phyloP scores from a whole-genome alignment of 2,888 invertebrate species.

The Erynnis tages region DNA sequence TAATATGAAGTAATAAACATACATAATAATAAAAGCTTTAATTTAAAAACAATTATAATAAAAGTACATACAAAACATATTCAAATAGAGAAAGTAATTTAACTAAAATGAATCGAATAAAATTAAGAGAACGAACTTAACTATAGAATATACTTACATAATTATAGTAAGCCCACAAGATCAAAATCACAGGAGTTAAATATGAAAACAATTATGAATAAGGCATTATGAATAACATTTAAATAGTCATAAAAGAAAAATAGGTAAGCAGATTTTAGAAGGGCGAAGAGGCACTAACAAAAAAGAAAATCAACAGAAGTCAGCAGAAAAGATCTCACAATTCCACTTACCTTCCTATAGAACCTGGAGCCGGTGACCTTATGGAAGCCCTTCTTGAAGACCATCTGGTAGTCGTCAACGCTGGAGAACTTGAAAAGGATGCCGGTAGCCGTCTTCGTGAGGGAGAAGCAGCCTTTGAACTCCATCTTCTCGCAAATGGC shows the following conservation, averaged over 20 bases:
- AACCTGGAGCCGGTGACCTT: slow-evolving; percentile 92
- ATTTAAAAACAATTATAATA: too few species aligned
- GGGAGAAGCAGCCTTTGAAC: slow-evolving; percentile 92
- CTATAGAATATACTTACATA: background rate
- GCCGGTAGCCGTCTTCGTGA: slow-evolving; percentile 93
- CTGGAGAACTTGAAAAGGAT: slow-evolving; percentile 94
- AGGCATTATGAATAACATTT: too few species aligned
- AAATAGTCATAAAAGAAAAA: background rate
- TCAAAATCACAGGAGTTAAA: background rate
- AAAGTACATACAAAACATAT: too few species aligned
- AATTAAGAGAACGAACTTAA: background rate
- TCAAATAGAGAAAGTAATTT: too few species aligned
- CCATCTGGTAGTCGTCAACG: slow-evolving; percentile 92
- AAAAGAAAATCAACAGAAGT: slow-evolving; percentile 9
- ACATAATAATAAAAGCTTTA: too few species aligned
- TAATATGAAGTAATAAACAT: too few species aligned
- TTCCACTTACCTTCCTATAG: slow-evolving; percentile 88
- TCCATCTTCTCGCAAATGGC: slow-evolving; percentile 94
- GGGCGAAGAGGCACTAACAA: slow-evolving; percentile 49
- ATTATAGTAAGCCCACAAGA: slow-evolving; percentile 2
- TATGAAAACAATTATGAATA: slow-evolving; percentile 5
- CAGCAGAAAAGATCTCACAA: background rate
- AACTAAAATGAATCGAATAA: background rate
- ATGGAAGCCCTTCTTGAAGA: slow-evolving; percentile 93
- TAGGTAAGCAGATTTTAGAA: slow-evolving; percentile 32